phyloP scores from a whole-genome alignment of 2,888 invertebrate genomes.

The Epiblema foenella region DNA sequence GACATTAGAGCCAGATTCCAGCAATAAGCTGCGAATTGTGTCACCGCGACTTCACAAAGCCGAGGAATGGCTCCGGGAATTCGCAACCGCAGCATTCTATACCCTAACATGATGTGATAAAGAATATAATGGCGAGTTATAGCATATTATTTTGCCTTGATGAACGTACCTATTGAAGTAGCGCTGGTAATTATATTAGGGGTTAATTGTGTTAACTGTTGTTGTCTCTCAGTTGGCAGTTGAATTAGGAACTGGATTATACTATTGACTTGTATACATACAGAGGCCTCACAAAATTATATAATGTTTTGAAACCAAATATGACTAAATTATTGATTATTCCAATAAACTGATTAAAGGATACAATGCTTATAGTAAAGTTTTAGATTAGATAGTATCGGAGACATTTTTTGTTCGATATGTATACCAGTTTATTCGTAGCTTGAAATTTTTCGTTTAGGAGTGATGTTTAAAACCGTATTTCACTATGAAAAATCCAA shows the following conservation, averaged over 20 bases:
- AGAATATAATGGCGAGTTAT: background rate
- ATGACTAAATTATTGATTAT: too few species aligned
- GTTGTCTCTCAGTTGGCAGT: conserved; percentile 11
- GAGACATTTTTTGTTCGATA: too few species aligned
- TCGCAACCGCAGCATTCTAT: background rate
- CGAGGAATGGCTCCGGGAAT: background rate
- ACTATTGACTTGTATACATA: conserved; percentile 3
- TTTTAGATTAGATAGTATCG: too few species aligned
- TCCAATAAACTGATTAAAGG: too few species aligned
- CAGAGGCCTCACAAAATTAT: too few species aligned
- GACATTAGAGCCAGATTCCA: conserved; percentile 2
- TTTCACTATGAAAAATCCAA: too few species aligned
- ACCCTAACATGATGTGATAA: background rate
- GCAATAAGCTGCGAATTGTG: background rate
- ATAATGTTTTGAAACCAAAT: too few species aligned
- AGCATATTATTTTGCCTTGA: conserved; percentile 3
- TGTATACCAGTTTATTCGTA: too few species aligned
- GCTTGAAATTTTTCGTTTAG: too few species aligned
- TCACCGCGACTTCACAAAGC: background rate
- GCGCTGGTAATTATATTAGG: conserved; percentile 13
- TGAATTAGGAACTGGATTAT: conserved; percentile 7
- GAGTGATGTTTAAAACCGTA: too few species aligned
- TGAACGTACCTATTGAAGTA: conserved; percentile 6
- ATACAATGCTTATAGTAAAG: too few species aligned
- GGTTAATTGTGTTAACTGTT: conserved; percentile 15